Conservation (phyloP, 2,113 vertebrate species). For the Pseudopipra pipra region DNA sequence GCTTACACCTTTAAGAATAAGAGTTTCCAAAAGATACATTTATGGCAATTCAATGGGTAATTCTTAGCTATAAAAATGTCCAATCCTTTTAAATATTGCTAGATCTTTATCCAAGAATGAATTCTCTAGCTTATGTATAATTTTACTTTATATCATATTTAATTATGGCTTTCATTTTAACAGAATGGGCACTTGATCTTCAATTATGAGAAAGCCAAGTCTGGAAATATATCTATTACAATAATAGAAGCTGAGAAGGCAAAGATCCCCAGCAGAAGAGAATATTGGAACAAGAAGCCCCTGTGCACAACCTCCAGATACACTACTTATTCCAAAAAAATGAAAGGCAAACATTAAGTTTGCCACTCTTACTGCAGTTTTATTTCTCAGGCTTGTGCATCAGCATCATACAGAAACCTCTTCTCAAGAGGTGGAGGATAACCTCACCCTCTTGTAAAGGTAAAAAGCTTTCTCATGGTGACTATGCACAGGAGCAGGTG, state of each 20-base stretch:
- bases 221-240: background rate
- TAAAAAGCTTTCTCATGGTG: background rate
- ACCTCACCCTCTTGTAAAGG: background rate
- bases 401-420: background rate
- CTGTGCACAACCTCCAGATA: background rate
- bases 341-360: background rate
- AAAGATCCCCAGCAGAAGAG: background rate
- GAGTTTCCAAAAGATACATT: background rate
- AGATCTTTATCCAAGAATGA: background rate
- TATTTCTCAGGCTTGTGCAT: background rate
- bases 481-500: background rate
- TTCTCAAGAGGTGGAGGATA: background rate
- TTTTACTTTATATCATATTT: background rate
- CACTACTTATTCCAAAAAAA: background rate
- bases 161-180: background rate
- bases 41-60: background rate
- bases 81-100: background rate
- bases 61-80: background rate
- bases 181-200: background rate
- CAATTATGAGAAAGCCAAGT: background rate
- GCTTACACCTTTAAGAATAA: background rate
- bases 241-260: background rate
- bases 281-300: background rate
- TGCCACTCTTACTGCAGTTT: background rate
- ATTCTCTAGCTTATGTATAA: background rate